phyloP scores from a whole-genome alignment of 1,140 invertebrate species.

The Tetragnatha versicolor region DNA sequence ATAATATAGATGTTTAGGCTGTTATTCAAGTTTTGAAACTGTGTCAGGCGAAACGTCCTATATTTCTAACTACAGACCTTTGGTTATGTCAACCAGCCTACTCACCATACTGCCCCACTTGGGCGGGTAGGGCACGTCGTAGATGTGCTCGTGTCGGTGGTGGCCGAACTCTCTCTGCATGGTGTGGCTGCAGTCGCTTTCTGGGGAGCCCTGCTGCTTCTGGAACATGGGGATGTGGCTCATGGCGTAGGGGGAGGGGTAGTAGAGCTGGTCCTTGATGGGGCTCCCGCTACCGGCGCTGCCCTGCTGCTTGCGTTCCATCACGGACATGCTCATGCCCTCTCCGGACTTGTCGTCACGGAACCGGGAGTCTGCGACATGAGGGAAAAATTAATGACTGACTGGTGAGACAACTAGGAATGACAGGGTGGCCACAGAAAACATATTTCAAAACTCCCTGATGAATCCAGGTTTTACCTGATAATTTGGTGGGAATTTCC shows the following conservation, averaged over 20 bases:
- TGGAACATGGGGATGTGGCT: constrained; percentile 55
- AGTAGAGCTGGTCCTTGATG: constrained; percentile 56
- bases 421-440: no score
- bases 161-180: constrained; percentile 47
- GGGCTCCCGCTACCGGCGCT: constrained; percentile 48
- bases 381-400: not conserved
- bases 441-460: no score
- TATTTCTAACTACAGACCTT: no score
- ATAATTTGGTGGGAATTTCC: no score
- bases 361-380: constrained; percentile 27
- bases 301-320: constrained; percentile 50
- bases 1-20: no score
- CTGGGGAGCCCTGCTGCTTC: constrained; percentile 34
- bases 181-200: constrained; percentile 47
- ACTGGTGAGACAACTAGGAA: no score
- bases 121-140: constrained; percentile 58
- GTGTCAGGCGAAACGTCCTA: no score
- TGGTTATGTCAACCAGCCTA: no score
- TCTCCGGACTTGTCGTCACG: constrained; percentile 54
- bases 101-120: constrained; percentile 55
- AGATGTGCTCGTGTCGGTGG: constrained; percentile 57
- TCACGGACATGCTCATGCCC: constrained; percentile 54
- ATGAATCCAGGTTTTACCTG: no score
- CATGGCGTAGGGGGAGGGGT: constrained; percentile 59
- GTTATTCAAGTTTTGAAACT: no score